Evolutionary conservation across 2,888 invertebrate species (phyloP).

Genomic region (Fragum whitleyi): DNA sequence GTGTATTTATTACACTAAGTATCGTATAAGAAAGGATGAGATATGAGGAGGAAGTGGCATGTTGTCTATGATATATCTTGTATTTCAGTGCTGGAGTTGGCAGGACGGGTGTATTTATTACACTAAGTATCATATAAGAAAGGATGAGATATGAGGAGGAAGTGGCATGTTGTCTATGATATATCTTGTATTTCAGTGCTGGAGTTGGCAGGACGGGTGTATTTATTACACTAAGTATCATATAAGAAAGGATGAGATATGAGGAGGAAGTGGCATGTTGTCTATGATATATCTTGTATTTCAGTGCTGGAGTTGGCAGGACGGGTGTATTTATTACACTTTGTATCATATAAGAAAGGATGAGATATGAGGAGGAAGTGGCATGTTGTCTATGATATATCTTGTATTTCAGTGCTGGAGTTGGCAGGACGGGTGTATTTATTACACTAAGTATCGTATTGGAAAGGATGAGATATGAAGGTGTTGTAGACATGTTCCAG

Average conservation of each 20-base stretch:
- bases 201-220: constrained; percentile 99
- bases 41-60: too few species aligned
- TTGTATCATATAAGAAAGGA: constrained; percentile 91
- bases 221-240: constrained; percentile 98
- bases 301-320: constrained; percentile 98
- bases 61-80: too few species aligned
- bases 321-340: constrained; percentile 99
- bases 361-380: background rate
- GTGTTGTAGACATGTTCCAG: constrained; percentile 99
- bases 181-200: constrained; percentile 89
- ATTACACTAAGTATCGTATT: constrained; percentile 98
- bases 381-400: background rate
- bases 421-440: constrained; percentile 99
- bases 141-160: background rate
- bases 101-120: constrained; percentile 99
- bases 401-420: constrained; percentile 92
- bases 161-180: background rate
- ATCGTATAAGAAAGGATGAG: constrained; percentile 88
- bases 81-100: constrained; percentile 96
- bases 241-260: constrained; percentile 99
- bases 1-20: constrained; percentile 98
- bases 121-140: constrained; percentile 94
- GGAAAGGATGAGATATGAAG: constrained; percentile 99
- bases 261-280: constrained; percentile 99
- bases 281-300: constrained; percentile 73